phyloP scores from a whole-genome alignment of 2,888 invertebrate species.

The Sesia bembeciformis region DNA sequence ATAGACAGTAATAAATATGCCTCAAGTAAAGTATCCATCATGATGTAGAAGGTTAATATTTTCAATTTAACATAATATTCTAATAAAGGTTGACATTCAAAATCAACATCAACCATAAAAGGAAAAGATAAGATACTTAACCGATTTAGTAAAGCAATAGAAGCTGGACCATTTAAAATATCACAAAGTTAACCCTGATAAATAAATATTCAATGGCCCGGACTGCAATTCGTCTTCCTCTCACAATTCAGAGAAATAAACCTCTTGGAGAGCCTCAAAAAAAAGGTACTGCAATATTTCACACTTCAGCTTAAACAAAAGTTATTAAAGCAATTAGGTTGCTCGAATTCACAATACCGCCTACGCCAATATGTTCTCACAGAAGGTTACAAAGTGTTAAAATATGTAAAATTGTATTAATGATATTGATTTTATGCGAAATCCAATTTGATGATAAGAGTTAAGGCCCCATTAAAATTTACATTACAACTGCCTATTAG shows the following conservation, averaged over 20 bases:
- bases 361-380: background rate
- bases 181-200: conserved; percentile 33
- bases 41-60: too few species aligned
- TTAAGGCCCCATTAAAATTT: conserved; percentile 2
- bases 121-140: background rate
- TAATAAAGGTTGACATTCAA: too few species aligned
- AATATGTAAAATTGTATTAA: conserved; percentile 4
- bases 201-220: conserved; percentile 42
- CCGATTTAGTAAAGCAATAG: conserved; percentile 7
- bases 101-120: background rate
- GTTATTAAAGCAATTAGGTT: background rate
- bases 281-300: background rate
- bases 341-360: background rate
- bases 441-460: conserved; percentile 1
- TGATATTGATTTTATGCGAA: background rate
- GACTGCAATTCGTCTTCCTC: conserved; percentile 31
- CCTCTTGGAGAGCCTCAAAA: conserved; percentile 42
- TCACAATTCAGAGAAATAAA: conserved; percentile 35
- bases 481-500: background rate
- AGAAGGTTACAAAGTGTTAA: background rate
- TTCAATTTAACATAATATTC: too few species aligned
- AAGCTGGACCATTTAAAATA: conserved; percentile 26
- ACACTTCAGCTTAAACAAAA: background rate
- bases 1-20: too few species aligned
- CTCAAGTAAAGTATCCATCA: too few species aligned